Conservation (phyloP, 37 sponge, comb jelly and placozoan species). For the Halisarca cf. caerulea region DNA sequence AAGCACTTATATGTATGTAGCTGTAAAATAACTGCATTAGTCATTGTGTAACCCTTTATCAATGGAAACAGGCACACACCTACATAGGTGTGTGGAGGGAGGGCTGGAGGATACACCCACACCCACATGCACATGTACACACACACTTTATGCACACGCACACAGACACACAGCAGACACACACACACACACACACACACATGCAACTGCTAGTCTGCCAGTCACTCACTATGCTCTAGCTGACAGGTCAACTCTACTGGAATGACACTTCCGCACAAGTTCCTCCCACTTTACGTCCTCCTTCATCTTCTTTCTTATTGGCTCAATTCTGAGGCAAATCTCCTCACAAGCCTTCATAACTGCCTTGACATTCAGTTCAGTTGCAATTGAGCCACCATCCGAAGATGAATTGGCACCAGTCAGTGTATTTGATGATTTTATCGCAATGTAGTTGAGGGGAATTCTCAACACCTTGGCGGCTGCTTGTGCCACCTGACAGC, state of each 20-base stretch:
- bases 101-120: too few species aligned
- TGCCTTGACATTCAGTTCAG: conserved; percentile 64
- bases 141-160: background rate
- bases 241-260: conserved; percentile 55
- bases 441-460: conserved; percentile 44
- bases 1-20: too few species aligned
- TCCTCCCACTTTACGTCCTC: conserved; percentile 56
- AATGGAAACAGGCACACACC: too few species aligned
- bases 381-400: conserved; percentile 62
- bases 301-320: conserved; percentile 38
- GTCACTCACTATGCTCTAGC: conserved; percentile 41
- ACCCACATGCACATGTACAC: too few species aligned
- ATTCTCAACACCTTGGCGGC: conserved; percentile 69
- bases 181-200: background rate
- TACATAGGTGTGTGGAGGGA: too few species aligned
- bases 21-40: too few species aligned
- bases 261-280: conserved; percentile 43
- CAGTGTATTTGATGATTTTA: conserved; percentile 59
- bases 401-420: conserved; percentile 54
- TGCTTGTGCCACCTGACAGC: conserved; percentile 68
- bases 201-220: too few species aligned
- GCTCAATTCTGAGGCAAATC: conserved; percentile 57
- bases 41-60: too few species aligned
- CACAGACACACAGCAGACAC: background rate
- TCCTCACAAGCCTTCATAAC: conserved; percentile 56